These are phyloP conservation scores for Conus canariensis DNA, from an alignment of 2,888 invertebrate genomes.

Conservation along the genomic window DNA sequence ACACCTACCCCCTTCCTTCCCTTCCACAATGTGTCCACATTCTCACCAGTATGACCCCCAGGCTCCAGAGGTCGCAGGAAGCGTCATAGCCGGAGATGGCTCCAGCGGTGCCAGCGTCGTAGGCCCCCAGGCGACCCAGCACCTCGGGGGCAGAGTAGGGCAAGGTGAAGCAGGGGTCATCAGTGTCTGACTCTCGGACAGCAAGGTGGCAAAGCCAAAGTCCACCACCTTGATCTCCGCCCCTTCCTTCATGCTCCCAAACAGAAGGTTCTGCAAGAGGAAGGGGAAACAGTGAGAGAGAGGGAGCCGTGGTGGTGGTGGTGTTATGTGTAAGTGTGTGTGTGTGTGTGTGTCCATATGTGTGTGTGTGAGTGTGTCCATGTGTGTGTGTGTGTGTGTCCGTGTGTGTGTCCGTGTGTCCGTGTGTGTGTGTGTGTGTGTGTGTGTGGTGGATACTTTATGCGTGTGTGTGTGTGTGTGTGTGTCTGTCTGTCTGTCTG, in stretches of 20 bases:
- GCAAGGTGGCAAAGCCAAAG: conserved; percentile 95
- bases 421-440: not conserved
- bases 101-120: not conserved
- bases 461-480: too few species aligned
- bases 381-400: not conserved
- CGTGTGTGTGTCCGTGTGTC: not conserved
- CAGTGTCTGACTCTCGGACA: conserved; percentile 79
- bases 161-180: conserved; percentile 94
- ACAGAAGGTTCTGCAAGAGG: conserved; percentile 84
- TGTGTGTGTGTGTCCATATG: too few species aligned
- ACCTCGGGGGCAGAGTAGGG: conserved; percentile 98
- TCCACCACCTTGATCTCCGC: conserved; percentile 93
- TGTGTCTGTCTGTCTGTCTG: too few species aligned
- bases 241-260: conserved; percentile 82
- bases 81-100: conserved; percentile 86
- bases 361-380: too few species aligned
- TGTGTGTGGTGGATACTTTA: too few species aligned
- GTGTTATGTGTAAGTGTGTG: too few species aligned
- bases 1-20: not conserved
- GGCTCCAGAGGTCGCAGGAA: conserved; percentile 96
- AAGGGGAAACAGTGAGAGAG: too few species aligned
- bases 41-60: conserved; percentile 92
- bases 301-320: too few species aligned
- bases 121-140: conserved; percentile 82
- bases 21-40: too few species aligned